A percentile compares a stretch with the other conserved stretches of the same genome.
phyloP scores from a whole-genome alignment of 2,797 vertebrate genomes.

The Parambassis ranga region DNA sequence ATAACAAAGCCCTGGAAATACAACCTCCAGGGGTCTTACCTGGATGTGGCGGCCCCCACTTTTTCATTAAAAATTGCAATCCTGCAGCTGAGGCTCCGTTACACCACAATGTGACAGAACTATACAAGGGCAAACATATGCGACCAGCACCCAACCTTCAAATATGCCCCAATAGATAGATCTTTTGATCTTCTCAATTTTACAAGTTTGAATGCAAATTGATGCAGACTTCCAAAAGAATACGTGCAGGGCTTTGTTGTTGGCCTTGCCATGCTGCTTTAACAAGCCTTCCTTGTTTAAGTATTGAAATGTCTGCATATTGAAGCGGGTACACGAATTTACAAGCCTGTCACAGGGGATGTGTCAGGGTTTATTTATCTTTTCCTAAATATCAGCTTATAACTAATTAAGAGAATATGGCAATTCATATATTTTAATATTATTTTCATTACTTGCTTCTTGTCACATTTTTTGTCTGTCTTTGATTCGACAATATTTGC shows the following conservation, averaged over 20 bases:
- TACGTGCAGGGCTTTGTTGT: conserved; percentile 31
- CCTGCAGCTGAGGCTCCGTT: conserved; percentile 83
- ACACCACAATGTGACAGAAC: conserved; percentile 78
- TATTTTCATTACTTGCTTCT: too few relatives aligned
- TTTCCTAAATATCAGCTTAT: fast-evolving
- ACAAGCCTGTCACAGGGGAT: neutral
- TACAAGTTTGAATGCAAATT: conserved; percentile 79
- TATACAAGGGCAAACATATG: conserved; percentile 83
- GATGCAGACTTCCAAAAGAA: conserved; percentile 52
- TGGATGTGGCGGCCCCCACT: conserved; percentile 76
- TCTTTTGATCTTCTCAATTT: conserved; percentile 63
- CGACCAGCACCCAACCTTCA: conserved; percentile 78
- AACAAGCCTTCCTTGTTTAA: conserved; percentile 43
- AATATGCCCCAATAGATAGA: conserved; percentile 66
- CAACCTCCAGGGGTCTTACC: conserved; percentile 80
- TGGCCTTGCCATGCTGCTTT: conserved; percentile 46
- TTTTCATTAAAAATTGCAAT: conserved; percentile 84
- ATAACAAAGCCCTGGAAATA: conserved; percentile 82
- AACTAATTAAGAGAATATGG: neutral
- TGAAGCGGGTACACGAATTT: conserved; percentile 8
- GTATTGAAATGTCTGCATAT: conserved; percentile 34
- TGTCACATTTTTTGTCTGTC: neutral
- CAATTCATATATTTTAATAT: neutral
- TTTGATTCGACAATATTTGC: neutral
- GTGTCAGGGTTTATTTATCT: neutral